These are phyloP conservation scores for Lysandra bellargus DNA, from an alignment of 2,888 invertebrate species.

Conservation along the genomic window DNA sequence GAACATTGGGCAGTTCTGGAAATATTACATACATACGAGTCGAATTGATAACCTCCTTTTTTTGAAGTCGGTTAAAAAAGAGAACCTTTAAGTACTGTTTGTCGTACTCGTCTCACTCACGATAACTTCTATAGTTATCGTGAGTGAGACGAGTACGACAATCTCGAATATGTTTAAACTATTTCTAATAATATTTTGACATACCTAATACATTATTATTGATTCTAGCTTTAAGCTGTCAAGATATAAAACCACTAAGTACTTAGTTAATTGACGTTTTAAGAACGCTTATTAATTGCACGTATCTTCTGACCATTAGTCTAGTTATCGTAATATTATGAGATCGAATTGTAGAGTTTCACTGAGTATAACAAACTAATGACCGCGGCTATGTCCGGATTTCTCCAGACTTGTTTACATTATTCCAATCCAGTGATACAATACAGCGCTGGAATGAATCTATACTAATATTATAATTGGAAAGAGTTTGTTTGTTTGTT, in stretches of 20 bases:
- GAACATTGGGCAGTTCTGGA: too few relatives aligned
- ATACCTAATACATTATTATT: background rate
- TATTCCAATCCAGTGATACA: too few relatives aligned
- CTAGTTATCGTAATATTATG: background rate
- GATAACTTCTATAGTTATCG: too few relatives aligned
- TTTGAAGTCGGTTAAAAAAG: too few relatives aligned
- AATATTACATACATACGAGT: too few relatives aligned
- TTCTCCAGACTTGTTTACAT: background rate
- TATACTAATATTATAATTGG: too few relatives aligned
- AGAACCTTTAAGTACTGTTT: too few relatives aligned
- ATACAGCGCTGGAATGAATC: too few relatives aligned
- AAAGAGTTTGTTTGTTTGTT: too few relatives aligned
- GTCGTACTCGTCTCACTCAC: too few relatives aligned
- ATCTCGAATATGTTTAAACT: background rate
- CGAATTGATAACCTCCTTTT: too few relatives aligned
- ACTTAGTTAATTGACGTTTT: conserved; percentile 6
- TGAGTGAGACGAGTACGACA: too few relatives aligned
- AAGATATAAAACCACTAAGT: background rate
- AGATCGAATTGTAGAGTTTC: background rate
- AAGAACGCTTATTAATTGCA: background rate
- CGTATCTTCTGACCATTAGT: background rate
- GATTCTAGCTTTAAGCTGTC: background rate
- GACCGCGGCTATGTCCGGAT: background rate
- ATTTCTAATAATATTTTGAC: background rate
- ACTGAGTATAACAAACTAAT: background rate